phyloP scores from a whole-genome alignment of 2,113 vertebrate genomes.

The Xenopus tropicalis region DNA sequence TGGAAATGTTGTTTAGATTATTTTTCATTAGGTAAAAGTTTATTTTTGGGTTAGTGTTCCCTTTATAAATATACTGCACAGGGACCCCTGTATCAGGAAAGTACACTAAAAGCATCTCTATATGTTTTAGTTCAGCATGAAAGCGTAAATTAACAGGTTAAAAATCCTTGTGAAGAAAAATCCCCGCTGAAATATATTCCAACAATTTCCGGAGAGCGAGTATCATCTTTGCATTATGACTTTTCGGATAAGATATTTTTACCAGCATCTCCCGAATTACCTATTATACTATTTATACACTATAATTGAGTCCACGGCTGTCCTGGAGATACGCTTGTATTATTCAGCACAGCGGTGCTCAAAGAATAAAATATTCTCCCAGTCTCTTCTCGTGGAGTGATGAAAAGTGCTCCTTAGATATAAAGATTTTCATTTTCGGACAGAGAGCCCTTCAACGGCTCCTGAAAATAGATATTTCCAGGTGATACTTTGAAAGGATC shows the following conservation, averaged over 20 bases:
- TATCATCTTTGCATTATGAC: background rate
- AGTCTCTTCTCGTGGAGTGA: slow-evolving; percentile 14
- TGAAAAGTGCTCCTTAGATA: slow-evolving; percentile 34
- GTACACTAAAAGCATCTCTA: too few relatives aligned
- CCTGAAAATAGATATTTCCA: slow-evolving; percentile 27
- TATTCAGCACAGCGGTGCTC: slow-evolving; percentile 19
- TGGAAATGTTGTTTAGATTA: too few relatives aligned
- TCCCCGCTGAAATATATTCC: background rate
- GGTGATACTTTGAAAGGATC: slow-evolving; percentile 19
- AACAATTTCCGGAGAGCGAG: background rate
- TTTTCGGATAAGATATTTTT: background rate
- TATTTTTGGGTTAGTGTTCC: too few relatives aligned
- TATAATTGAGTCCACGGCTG: slow-evolving; percentile 1
- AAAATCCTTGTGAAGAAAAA: too few relatives aligned
- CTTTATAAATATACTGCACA: too few relatives aligned
- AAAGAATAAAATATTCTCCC: slow-evolving; percentile 20
- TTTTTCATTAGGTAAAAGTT: too few relatives aligned
- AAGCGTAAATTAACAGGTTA: too few relatives aligned
- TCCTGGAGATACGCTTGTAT: slow-evolving; percentile 8
- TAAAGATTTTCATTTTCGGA: slow-evolving; percentile 39
- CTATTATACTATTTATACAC: background rate
- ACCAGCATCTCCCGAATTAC: background rate
- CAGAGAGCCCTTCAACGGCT: slow-evolving; percentile 8
- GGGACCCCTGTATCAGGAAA: too few relatives aligned
- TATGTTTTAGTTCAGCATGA: too few relatives aligned